Evolutionary conservation across 1,140 invertebrate genomes (phyloP), one percentile per base, ranked within the genome.

Genomic region (Zaprionus capensis): DNA sequence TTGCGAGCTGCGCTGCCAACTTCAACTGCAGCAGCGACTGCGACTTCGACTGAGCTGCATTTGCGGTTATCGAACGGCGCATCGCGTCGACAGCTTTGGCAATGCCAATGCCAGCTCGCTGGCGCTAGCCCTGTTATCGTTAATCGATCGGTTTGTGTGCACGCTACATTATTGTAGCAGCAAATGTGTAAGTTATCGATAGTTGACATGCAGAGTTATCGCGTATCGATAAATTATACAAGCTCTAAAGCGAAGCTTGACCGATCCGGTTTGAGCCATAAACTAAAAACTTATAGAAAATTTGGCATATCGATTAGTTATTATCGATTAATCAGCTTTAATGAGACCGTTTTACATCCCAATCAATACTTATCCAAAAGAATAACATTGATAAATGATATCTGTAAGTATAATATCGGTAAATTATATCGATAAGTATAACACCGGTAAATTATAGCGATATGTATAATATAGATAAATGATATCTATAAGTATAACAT

Each of bases 131-230:
- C 36, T 77, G 67, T 80, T 86, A 86, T 87, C 84, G 78, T 69
- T 88, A 83, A 87, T 87, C 84, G 84, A 87, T 84, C 81, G 51
- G 24, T 26, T 67, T 14, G 44, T 55, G 59, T 71, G 71, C 68
- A 58, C 73, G 66, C 34, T 14, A 51, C 20, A 51, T 17, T 9
- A 9, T 9, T 2, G 5, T 38, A 5, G 41, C 2, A 46, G n/a
- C 41, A 46, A 9, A 9, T 51, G 11, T 51, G 46, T 51, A 24
- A 46, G 41, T 46, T 46, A 46, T 46, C 41, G 41, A 46, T 46
- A 17, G 41, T 46, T 17, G n/a, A 46, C 41, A 46, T 46, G 41
- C 41, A 46, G 41, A 46, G 41, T 46, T 44, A 46, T 46, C n/a
- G 41, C 7, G n/a, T 3, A 12, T 12, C 12, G 34, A 36, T 36